Evolutionary conservation across 2,797 vertebrate genomes (phyloP).

Genomic region (Betta splendens): DNA sequence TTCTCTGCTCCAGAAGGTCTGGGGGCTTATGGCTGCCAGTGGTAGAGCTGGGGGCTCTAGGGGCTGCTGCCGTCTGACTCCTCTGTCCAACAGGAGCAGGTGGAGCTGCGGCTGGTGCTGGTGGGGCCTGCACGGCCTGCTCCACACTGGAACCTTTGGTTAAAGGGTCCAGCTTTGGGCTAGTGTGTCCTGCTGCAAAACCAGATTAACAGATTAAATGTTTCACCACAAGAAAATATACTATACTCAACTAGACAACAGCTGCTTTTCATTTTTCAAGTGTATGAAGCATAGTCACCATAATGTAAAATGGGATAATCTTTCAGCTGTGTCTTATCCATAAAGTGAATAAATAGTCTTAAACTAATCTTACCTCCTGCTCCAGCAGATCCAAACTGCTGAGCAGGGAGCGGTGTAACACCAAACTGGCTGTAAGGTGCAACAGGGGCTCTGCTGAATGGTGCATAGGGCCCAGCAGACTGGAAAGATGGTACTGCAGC

Average conservation of each 20-base stretch:
- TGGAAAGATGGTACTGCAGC: slow-evolving; percentile 86
- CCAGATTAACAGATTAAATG: background rate
- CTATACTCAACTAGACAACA: too few species aligned
- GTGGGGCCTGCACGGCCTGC: slow-evolving; percentile 83
- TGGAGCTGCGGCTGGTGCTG: slow-evolving; percentile 70
- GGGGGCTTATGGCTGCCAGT: slow-evolving; percentile 84
- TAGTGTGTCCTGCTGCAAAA: slow-evolving; percentile 81
- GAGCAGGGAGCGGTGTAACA: slow-evolving; percentile 83
- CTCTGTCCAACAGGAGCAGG: slow-evolving; percentile 84
- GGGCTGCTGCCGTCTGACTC: slow-evolving; percentile 67
- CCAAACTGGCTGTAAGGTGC: slow-evolving; percentile 92
- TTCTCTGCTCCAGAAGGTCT: slow-evolving; percentile 89
- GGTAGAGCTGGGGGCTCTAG: slow-evolving; percentile 78
- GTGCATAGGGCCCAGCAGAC: slow-evolving; percentile 87
- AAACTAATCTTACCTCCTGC: slow-evolving; percentile 71
- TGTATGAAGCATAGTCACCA: too few species aligned
- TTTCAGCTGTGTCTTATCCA: too few species aligned
- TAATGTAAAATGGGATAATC: too few species aligned
- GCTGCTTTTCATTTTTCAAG: too few species aligned
- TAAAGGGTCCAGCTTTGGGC: slow-evolving; percentile 84
- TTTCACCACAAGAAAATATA: too few species aligned
- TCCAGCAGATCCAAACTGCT: slow-evolving; percentile 87
- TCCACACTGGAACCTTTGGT: slow-evolving; percentile 87
- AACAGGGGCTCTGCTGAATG: slow-evolving; percentile 89
- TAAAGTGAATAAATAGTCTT: background rate